phyloP scores from a whole-genome alignment of 2,888 invertebrate species.

The Parnassius orleans region DNA sequence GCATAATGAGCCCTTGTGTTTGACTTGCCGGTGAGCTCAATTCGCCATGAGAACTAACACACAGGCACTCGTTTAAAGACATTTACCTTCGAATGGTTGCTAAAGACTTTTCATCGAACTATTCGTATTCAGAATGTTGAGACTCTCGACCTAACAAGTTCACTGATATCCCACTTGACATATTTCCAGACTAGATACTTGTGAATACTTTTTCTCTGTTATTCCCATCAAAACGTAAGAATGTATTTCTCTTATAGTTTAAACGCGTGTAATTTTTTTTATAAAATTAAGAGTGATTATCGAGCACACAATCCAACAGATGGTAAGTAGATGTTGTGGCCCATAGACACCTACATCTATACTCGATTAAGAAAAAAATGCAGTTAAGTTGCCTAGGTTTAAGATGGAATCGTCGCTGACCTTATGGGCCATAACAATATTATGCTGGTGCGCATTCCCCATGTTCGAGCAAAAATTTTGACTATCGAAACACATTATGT shows the following conservation, averaged over 20 bases:
- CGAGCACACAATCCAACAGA: too few species aligned
- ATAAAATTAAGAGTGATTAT: too few species aligned
- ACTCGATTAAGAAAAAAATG: neutral
- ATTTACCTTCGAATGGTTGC: slow-evolving; percentile 16
- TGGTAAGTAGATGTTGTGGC: too few species aligned
- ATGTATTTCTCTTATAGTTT: too few species aligned
- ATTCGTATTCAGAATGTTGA: slow-evolving; percentile 19
- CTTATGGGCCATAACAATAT: too few species aligned
- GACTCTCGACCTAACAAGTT: slow-evolving; percentile 16
- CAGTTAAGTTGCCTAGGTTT: too few species aligned
- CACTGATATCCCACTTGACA: slow-evolving; percentile 20
- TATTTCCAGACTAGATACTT: slow-evolving; percentile 8
- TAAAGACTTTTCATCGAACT: slow-evolving; percentile 22
- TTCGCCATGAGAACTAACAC: slow-evolving; percentile 23
- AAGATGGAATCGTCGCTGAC: too few species aligned
- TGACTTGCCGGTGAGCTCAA: slow-evolving; percentile 9
- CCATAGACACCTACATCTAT: too few species aligned
- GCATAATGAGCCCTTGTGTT: slow-evolving; percentile 26
- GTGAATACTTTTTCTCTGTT: slow-evolving; percentile 14
- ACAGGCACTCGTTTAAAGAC: slow-evolving; percentile 8
- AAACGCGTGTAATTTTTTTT: too few species aligned
- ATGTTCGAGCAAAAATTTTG: too few species aligned
- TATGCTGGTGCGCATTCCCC: too few species aligned
- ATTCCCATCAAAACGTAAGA: neutral
- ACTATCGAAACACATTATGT: too few species aligned